Conservation (phyloP, 2,797 vertebrate genomes). For the Anguilla anguilla region DNA sequence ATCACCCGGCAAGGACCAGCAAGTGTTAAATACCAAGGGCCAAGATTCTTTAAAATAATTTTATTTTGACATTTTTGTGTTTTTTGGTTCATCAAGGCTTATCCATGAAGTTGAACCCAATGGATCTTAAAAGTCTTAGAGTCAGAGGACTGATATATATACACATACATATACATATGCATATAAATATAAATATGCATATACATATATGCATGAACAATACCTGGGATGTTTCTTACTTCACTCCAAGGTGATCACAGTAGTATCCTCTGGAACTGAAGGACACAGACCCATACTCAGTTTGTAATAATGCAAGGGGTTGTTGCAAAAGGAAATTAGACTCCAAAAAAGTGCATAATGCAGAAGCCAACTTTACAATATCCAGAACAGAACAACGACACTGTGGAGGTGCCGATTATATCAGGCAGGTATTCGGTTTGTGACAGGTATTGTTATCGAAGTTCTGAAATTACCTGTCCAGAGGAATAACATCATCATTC, state of each 20-base stretch:
- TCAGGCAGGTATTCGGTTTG: not conserved
- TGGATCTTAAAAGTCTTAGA: not conserved
- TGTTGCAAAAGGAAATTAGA: not conserved
- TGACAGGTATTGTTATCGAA: not conserved
- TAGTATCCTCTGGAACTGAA: not conserved
- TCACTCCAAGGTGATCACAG: not conserved
- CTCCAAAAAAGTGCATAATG: not conserved
- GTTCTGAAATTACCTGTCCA: slow-evolving; percentile 15
- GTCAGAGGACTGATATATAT: not conserved
- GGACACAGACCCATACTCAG: not conserved
- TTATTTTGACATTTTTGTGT: not conserved
- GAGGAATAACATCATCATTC: not conserved
- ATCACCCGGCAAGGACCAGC: too few species aligned
- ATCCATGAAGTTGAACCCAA: not conserved
- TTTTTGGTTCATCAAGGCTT: not conserved
- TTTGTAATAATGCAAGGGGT: not conserved
- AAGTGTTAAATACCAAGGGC: too few species aligned
- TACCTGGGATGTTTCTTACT: too few species aligned
- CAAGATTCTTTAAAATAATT: not conserved
- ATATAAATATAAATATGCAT: too few species aligned
- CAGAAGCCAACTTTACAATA: not conserved
- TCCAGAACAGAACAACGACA: not conserved
- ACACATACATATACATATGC: too few species aligned
- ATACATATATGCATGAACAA: too few species aligned
- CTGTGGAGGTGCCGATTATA: not conserved